These are phyloP conservation scores for Tiliqua scincoides DNA, from an alignment of 2,113 vertebrate species.

Conservation along the genomic window DNA sequence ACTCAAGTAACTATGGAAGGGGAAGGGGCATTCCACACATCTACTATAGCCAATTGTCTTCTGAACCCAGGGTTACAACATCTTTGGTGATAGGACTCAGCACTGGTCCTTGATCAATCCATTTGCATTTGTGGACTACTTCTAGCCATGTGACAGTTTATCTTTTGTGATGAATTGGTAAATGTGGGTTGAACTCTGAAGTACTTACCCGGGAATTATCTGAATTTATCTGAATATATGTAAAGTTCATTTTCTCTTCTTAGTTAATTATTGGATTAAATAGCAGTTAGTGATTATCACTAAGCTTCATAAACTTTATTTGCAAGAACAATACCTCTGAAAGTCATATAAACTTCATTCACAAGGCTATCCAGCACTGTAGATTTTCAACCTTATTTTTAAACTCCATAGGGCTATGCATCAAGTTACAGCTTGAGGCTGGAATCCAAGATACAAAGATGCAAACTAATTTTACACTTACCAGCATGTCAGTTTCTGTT, in stretches of 20 bases:
- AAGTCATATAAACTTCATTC: not conserved
- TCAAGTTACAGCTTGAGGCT: not conserved
- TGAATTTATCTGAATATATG: not conserved
- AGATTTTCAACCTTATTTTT: not conserved
- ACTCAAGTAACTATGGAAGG: not conserved
- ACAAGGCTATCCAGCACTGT: not conserved
- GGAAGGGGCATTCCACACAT: not conserved
- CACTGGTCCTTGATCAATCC: not conserved
- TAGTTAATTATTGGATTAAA: not conserved
- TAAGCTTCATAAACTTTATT: not conserved
- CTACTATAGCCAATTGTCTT: not conserved
- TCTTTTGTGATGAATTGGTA: not conserved
- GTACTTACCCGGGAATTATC: too few relatives aligned
- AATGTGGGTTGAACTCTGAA: not conserved
- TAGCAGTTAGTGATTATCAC: not conserved
- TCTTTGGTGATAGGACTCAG: not conserved
- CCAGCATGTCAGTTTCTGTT: not conserved
- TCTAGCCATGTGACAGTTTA: not conserved
- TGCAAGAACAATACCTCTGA: not conserved
- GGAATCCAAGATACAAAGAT: not conserved
- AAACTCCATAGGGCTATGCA: not conserved
- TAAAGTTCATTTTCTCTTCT: not conserved
- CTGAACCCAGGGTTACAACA: not conserved
- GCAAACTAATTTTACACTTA: not conserved
- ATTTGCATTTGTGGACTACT: not conserved